phyloP scores from a whole-genome alignment of 2,888 invertebrate genomes.

The Automeris io region DNA sequence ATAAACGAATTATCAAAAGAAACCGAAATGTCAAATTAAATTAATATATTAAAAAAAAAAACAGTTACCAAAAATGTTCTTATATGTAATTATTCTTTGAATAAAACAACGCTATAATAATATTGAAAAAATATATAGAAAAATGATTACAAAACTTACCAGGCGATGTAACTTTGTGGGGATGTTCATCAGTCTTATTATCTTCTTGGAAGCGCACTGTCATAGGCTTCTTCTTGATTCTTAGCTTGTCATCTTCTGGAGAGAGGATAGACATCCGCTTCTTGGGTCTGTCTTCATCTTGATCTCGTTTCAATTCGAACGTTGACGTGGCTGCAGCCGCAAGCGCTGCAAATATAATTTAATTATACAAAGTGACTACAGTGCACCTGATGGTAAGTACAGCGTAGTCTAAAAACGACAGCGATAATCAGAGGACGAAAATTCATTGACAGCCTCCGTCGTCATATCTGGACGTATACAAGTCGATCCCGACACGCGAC shows the following conservation, averaged over 20 bases:
- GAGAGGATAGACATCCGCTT: slow-evolving; percentile 63
- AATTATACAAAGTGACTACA: not conserved
- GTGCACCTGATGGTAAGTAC: too few relatives aligned
- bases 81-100: too few relatives aligned
- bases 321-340: slow-evolving; percentile 26
- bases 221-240: slow-evolving; percentile 65
- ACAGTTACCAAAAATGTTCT: too few relatives aligned
- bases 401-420: too few relatives aligned
- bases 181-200: slow-evolving; percentile 53
- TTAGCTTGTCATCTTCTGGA: slow-evolving; percentile 60
- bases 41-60: too few relatives aligned
- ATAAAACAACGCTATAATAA: not conserved
- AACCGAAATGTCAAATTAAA: too few relatives aligned
- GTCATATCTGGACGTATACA: not conserved
- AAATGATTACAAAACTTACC: slow-evolving; percentile 41
- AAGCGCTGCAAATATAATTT: slow-evolving; percentile 9
- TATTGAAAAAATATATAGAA: not conserved
- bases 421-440: too few relatives aligned
- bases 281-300: slow-evolving; percentile 61
- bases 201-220: slow-evolving; percentile 70
- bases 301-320: slow-evolving; percentile 42
- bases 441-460: too few relatives aligned
- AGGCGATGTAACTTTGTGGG: slow-evolving; percentile 54
- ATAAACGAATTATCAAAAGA: too few relatives aligned
- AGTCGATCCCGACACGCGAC: too few relatives aligned